Evolutionary conservation across 2,113 vertebrate genomes (phyloP).

Genomic region (Crotalus helleri): DNA sequence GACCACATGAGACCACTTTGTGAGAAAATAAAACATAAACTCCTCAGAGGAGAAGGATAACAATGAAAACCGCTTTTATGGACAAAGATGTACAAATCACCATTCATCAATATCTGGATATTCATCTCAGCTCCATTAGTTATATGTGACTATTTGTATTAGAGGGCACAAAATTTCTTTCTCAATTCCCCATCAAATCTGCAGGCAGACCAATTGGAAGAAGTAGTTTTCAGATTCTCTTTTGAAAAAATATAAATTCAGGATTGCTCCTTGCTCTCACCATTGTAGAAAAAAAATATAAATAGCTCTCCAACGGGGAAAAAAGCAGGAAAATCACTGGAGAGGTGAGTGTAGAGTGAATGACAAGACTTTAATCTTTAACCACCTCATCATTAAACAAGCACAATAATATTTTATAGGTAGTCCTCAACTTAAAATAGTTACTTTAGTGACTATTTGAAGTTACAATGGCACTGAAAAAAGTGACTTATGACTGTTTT

Average conservation of each 20-base stretch:
- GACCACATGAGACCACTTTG: not conserved
- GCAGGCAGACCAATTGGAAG: not conserved
- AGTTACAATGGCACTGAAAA: not conserved
- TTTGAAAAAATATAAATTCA: not conserved
- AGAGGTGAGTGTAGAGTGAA: not conserved
- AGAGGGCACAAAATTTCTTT: not conserved
- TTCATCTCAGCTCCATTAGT: not conserved
- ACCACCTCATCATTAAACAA: not conserved
- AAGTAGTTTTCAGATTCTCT: not conserved
- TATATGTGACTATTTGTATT: not conserved
- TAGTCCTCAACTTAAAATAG: not conserved
- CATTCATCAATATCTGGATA: not conserved
- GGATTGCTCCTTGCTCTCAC: not conserved
- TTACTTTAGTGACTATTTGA: not conserved
- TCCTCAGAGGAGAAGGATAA: not conserved
- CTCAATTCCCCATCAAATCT: not conserved
- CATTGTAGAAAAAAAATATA: not conserved
- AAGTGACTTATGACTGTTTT: not conserved
- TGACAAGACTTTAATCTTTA: not conserved
- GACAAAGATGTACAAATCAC: not conserved
- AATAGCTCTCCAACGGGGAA: not conserved
- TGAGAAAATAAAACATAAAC: not conserved
- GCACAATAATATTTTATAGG: not conserved
- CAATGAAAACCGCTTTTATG: not conserved
- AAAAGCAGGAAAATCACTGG: not conserved